Evolutionary conservation across 2,113 vertebrate species (phyloP), one percentile per base, ranked within the genome.

Genomic region (Xiphorhynchus elegans): DNA sequence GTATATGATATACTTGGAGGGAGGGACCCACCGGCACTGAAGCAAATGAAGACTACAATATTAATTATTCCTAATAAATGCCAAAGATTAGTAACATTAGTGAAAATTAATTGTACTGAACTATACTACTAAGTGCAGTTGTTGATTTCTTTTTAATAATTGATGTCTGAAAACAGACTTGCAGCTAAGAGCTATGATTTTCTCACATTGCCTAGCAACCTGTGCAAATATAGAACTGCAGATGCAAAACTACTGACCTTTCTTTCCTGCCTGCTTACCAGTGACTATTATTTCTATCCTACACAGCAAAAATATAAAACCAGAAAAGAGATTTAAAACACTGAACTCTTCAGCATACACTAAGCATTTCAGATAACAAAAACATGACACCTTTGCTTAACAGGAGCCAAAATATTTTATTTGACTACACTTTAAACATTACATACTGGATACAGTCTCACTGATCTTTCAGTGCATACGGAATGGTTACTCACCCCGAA

Each of bases 141-240:
- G 80, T 90, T 96, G 84, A 90, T 95, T 94, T 94, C 67, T 94
- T 97, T 97, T 95, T 84, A 96, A 97, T 96, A 97, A 96, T 59
- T 92, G 79, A 95, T 97, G 82, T 93, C 60, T 90, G 92, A 95
- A 97, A 97, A 96, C 92, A 93, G 80, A 91, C 66, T 84, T 91
- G 29, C 84, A 70, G 90, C 94, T 92, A 81, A 93, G 73, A 96
- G 49, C 90, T 95, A 75, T 94, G 95, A 95, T 96, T 97, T 97
- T 96, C 74, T 93, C 94, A 77, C 87, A 97, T 97, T 97, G 97
- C 97, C 90, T 97, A 98, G 96, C 97, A 98, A 98, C 96, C 95
- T 97, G 92, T 53, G 53, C 93, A 97, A 98, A 97, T 97, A 97
- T 97, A 98, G 96, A 97, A 97, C 88, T 94, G 83, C 81, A 96